Conservation (phyloP, 1,140 invertebrate genomes). For the Phthorimaea operculella region DNA sequence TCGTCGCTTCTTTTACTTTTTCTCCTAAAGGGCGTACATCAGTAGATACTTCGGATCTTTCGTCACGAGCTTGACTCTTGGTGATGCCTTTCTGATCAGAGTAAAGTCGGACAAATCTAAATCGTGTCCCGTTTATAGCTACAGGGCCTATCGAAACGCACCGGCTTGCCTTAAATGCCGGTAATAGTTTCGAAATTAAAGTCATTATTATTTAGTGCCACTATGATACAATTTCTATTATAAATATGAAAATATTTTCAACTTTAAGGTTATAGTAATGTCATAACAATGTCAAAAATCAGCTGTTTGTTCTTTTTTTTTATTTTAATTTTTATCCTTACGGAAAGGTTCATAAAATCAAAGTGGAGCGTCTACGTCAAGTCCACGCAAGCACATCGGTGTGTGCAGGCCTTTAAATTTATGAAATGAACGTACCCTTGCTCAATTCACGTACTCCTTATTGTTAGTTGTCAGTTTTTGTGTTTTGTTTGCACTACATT, state of each 20-base stretch:
- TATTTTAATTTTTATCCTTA: no score
- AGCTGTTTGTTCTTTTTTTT: neutral
- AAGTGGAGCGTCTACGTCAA: no score
- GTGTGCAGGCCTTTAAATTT: no score
- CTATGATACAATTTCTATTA: no score
- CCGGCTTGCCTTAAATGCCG: slow-evolving; percentile 26
- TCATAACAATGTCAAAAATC: neutral
- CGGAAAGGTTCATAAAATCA: no score
- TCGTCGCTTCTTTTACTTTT: slow-evolving; percentile 88
- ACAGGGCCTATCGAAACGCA: slow-evolving; percentile 28
- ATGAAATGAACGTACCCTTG: no score
- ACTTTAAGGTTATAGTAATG: neutral
- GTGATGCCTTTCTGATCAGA: slow-evolving; percentile 40
- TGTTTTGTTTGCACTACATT: no score
- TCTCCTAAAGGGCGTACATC: slow-evolving; percentile 74
- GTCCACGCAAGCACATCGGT: no score
- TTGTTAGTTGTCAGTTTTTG: no score
- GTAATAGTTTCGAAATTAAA: slow-evolving; percentile 50
- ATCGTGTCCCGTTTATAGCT: slow-evolving; percentile 25
- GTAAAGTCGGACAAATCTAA: slow-evolving; percentile 31
- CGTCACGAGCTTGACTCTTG: slow-evolving; percentile 31
- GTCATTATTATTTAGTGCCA: slow-evolving; percentile 29
- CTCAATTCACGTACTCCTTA: no score
- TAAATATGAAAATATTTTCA: no score
- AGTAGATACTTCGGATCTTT: slow-evolving; percentile 62